Base-by-base conservation (phyloP, 2,113 vertebrate species). In the Python bivittatus region DNA sequence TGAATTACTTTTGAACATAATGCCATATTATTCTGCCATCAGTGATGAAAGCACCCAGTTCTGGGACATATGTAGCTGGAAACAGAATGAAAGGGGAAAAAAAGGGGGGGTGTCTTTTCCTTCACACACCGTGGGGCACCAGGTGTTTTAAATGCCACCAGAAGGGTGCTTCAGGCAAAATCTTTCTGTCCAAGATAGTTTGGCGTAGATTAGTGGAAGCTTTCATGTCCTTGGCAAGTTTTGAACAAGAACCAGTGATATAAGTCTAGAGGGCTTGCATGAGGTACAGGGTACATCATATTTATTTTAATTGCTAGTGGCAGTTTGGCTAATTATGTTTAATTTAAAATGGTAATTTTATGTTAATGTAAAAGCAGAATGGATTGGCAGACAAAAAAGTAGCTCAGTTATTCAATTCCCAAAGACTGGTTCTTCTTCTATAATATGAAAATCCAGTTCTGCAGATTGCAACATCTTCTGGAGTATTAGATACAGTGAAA, bases 291-390 rank as follows among this genome's bases (percentile, higher is more conserved):
- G 96, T 92, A 97, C 95, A 97, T 83, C 1, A 92, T 88, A 88
- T 96, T 96, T 93, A 88, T 94, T 95, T 96, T 94, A 11, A 95
- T 96, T 94, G 92, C 92, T 93, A 92, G 88, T 95, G 98, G 95
- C 97, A 97, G 95, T 97, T 97, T 97, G 96, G 95, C 97, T 97
- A 97, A 97, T 97, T 97, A 96, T 94, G 96, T 97, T 97, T 95
- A 97, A 98, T 98, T 97, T 98, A 97, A 98, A 98, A 97, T 97
- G 95, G 94, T 97, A 97, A 97, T 97, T 97, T 97, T 97, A 97
- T 97, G 96, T 97, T 96, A 97, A 97, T 95, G 96, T 97, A 85
- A 96, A 97, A 95, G 91, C 42, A 95, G 92, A 91, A 93, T 94
- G 33, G 68, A 79, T 79, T 58, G 38, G 88, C 94, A 94, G 42